A percentile compares a stretch with the other conserved stretches of the same genome.
Conservation (phyloP, 2,888 invertebrate genomes). For the Drosophila peninsularis region DNA sequence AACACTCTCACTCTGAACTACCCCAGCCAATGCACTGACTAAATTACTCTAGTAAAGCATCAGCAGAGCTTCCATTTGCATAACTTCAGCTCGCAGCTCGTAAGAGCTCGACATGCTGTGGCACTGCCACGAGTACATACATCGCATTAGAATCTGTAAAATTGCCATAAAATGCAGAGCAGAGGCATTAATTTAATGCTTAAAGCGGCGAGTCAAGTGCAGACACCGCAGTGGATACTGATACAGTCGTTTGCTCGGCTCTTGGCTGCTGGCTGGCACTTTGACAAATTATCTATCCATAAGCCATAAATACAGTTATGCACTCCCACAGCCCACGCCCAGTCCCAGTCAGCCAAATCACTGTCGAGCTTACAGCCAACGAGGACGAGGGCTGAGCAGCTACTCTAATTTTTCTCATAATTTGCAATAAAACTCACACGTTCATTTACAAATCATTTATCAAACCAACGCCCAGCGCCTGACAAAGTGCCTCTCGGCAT, state of each 20-base stretch:
- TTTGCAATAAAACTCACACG: conserved; percentile 68
- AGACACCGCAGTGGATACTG: conserved; percentile 13
- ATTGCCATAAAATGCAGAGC: conserved; percentile 42
- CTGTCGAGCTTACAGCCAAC: not conserved
- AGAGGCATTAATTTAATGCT: conserved; percentile 18
- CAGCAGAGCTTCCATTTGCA: not conserved
- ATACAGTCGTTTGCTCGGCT: conserved; percentile 30
- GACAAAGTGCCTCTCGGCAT: conserved; percentile 25
- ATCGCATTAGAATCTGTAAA: conserved; percentile 24
- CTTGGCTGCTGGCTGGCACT: conserved; percentile 31
- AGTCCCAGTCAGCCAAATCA: conserved; percentile 17
- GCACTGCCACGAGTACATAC: no score
- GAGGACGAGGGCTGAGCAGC: conserved; percentile 2
- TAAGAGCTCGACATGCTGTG: not conserved
- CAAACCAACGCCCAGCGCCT: conserved; percentile 43
- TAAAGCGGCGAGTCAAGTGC: not conserved
- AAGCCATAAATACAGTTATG: conserved; percentile 56
- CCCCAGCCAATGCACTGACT: not conserved
- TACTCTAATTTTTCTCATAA: conserved; percentile 56
- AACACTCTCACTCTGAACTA: not conserved
- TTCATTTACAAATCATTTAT: conserved; percentile 76
- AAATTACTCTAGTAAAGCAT: not conserved
- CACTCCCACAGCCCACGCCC: conserved; percentile 26
- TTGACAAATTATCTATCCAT: conserved; percentile 58
- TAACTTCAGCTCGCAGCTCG: not conserved